A percentile compares a stretch with the other conserved stretches of the same genome.
These are phyloP conservation scores for Mixornis gularis DNA, from an alignment of 2,113 vertebrate genomes.

Conservation along the genomic window DNA sequence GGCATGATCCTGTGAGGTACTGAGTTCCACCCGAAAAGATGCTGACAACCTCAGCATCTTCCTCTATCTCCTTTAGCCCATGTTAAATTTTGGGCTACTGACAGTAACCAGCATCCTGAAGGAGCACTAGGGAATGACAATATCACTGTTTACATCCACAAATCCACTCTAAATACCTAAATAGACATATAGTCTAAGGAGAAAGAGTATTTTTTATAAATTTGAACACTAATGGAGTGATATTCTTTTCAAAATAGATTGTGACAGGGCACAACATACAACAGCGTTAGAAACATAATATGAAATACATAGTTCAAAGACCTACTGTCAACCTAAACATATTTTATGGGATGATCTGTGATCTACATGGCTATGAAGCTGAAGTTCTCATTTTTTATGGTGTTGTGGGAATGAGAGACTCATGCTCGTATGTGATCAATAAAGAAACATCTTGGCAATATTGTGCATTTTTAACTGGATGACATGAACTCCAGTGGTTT, in stretches of 20 bases:
- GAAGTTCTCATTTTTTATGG: background rate
- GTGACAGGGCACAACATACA: background rate
- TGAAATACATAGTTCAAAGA: slow-evolving; percentile 14
- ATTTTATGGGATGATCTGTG: slow-evolving; percentile 47
- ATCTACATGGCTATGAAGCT: slow-evolving; percentile 24
- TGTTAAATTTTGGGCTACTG: background rate
- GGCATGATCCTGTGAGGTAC: background rate
- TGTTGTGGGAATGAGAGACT: slow-evolving; percentile 5
- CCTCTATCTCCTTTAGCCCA: background rate
- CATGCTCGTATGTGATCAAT: slow-evolving; percentile 29
- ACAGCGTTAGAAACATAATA: background rate
- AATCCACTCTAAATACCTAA: background rate
- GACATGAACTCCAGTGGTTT: slow-evolving; percentile 9
- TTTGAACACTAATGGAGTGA: background rate
- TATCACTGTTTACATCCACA: background rate
- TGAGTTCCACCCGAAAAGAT: background rate
- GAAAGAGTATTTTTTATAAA: background rate
- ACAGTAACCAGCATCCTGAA: background rate
- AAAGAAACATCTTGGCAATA: slow-evolving; percentile 51
- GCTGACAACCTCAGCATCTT: background rate
- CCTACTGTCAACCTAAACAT: slow-evolving; percentile 1
- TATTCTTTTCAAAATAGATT: background rate
- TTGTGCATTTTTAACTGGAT: slow-evolving; percentile 12
- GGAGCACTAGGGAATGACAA: background rate
- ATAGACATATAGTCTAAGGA: background rate